Conservation (phyloP, 2,888 invertebrate genomes). For the Ethmia dodecea region DNA sequence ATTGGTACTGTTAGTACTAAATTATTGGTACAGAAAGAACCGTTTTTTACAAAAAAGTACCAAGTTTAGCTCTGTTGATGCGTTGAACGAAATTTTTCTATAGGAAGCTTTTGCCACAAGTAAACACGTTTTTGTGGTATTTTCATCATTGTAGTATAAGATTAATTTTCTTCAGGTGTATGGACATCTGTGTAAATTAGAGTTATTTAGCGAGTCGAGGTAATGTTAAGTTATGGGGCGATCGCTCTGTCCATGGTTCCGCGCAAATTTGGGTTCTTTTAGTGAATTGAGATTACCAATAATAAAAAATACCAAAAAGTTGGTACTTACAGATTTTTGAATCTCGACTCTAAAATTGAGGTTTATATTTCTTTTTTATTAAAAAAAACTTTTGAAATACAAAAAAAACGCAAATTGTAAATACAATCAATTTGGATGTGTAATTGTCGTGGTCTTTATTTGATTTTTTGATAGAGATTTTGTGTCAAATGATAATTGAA, state of each 20-base stretch:
- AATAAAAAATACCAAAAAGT: slow-evolving; percentile 19
- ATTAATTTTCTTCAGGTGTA: slow-evolving; percentile 63
- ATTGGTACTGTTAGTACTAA: neutral
- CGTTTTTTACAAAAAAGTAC: slow-evolving; percentile 10
- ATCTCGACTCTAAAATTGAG: slow-evolving; percentile 44
- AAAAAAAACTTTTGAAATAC: slow-evolving; percentile 9
- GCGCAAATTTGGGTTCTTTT: slow-evolving; percentile 64
- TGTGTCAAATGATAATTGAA: slow-evolving; percentile 20
- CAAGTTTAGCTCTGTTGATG: slow-evolving; percentile 19
- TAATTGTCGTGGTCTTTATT: slow-evolving; percentile 25
- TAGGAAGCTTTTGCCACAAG: slow-evolving; percentile 42
- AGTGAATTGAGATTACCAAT: slow-evolving; percentile 26
- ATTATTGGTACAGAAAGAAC: neutral
- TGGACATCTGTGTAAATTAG: slow-evolving; percentile 72
- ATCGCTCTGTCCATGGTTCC: slow-evolving; percentile 48
- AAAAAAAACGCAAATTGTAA: slow-evolving; percentile 40
- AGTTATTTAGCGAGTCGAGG: slow-evolving; percentile 55
- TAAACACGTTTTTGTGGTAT: slow-evolving; percentile 45
- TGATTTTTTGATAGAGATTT: slow-evolving; percentile 23
- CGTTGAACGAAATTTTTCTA: slow-evolving; percentile 39
- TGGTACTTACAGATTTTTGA: slow-evolving; percentile 33
- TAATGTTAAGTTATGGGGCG: slow-evolving; percentile 50
- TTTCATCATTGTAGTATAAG: slow-evolving; percentile 42
- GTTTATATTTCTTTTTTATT: slow-evolving; percentile 22
- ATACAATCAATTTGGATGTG: slow-evolving; percentile 49